Percentiles rank a stretch among this genome's conserved stretches.
Evolutionary conservation across 1,140 invertebrate genomes (phyloP).

Genomic region (Watersipora subatra): DNA sequence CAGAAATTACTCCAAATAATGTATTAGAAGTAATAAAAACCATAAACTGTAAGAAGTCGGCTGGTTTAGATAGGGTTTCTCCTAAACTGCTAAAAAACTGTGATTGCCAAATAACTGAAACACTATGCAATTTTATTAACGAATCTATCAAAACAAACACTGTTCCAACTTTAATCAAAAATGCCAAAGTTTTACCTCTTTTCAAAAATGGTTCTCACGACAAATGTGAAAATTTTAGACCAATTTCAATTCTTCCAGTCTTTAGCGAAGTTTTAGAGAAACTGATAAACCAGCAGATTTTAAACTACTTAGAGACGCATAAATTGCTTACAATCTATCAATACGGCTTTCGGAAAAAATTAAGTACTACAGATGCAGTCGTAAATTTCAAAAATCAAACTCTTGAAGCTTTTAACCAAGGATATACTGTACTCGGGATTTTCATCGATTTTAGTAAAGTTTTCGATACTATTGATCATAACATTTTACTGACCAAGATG

Average conservation of each 20-base stretch:
- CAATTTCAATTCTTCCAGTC: neutral
- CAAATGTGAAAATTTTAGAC: neutral
- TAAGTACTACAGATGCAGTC: neutral
- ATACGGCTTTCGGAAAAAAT: neutral
- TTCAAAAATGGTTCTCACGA: neutral
- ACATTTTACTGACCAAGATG: conserved; percentile 7
- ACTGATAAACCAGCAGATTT: neutral
- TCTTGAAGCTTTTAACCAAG: neutral
- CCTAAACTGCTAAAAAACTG: neutral
- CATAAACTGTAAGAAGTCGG: neutral
- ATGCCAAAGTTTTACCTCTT: neutral
- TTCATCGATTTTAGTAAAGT: conserved; percentile 6
- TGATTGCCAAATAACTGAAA: neutral
- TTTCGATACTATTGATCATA: conserved; percentile 10
- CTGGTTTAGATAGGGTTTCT: neutral
- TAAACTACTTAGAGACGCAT: neutral
- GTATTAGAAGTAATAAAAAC: neutral
- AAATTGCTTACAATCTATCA: neutral
- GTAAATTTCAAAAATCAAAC: neutral
- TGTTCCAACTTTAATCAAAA: neutral
- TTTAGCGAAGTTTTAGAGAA: neutral
- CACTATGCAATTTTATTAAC: neutral
- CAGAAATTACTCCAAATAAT: neutral
- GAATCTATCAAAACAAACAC: neutral
- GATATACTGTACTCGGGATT: neutral